phyloP scores from a whole-genome alignment of 1,140 invertebrate species.

The Drosophila orosa region DNA sequence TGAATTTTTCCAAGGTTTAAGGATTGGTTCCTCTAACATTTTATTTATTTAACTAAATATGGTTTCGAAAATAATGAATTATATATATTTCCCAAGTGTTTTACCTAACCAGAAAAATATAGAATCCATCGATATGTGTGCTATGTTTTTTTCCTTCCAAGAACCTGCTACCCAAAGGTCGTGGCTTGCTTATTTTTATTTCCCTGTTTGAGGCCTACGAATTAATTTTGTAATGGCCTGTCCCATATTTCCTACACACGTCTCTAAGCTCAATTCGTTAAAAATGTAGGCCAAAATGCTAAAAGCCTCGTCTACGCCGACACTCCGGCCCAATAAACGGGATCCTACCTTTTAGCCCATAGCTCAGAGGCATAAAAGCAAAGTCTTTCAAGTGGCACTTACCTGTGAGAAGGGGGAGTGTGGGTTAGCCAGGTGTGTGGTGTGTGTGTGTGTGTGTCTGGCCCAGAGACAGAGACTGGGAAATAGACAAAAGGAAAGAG shows the following conservation, averaged over 20 bases:
- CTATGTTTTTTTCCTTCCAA: neutral
- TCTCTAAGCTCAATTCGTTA: conserved; percentile 10
- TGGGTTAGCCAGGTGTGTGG: neutral
- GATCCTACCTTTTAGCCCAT: conserved; percentile 20
- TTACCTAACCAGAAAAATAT: neutral
- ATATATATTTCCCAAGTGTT: neutral
- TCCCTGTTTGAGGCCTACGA: neutral
- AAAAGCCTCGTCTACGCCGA: conserved; percentile 15
- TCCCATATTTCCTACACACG: conserved; percentile 9
- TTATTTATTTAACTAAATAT: neutral
- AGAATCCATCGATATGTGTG: no score
- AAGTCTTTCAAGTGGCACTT: conserved; percentile 37
- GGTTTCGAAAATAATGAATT: no score
- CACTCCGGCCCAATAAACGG: conserved; percentile 28
- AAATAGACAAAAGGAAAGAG: conserved; percentile 19
- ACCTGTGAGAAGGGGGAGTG: neutral
- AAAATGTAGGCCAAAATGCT: conserved; percentile 34
- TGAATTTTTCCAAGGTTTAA: neutral
- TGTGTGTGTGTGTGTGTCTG: conserved; percentile 5
- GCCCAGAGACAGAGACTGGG: neutral
- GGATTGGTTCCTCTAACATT: rapidly evolving
- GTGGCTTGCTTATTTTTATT: neutral
- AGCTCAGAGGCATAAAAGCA: conserved; percentile 31
- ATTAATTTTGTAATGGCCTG: conserved; percentile 30
- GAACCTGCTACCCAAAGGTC: neutral